phyloP scores from a whole-genome alignment of 2,888 invertebrate genomes.

The Phasia obesa region DNA sequence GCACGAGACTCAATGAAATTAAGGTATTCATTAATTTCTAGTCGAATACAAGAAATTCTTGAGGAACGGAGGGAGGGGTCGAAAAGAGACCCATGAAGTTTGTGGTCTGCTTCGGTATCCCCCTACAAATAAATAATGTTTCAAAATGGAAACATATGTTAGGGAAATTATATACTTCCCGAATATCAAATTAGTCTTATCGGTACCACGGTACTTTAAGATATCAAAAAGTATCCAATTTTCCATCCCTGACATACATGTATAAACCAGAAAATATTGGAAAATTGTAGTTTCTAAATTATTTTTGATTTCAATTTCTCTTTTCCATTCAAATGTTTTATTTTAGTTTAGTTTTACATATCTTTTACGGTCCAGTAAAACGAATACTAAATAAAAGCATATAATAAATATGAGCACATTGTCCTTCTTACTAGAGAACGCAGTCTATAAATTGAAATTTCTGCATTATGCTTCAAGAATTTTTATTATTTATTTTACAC shows the following conservation, averaged over 20 bases:
- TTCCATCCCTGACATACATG: background rate
- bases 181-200: no score
- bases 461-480: background rate
- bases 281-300: constrained; percentile 59
- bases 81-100: no score
- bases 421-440: background rate
- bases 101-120: no score
- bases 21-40: no score
- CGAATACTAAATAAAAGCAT: constrained; percentile 15
- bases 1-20: no score
- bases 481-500: constrained; percentile 1
- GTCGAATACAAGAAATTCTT: no score
- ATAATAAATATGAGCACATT: background rate
- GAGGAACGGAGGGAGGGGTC: no score
- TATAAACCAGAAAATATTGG: constrained; percentile 31
- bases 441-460: background rate
- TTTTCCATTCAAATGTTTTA: constrained; percentile 19
- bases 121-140: no score
- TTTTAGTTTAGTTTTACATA: constrained; percentile 50
- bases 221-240: no score
- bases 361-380: constrained; percentile 63
- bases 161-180: no score
- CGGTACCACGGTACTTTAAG: no score
- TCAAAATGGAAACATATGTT: no score
- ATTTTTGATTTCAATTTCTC: constrained; percentile 62